Evolutionary conservation across 2,888 invertebrate species (phyloP), one percentile per base, ranked within the genome.

Genomic region (Deroplatys truncata): DNA sequence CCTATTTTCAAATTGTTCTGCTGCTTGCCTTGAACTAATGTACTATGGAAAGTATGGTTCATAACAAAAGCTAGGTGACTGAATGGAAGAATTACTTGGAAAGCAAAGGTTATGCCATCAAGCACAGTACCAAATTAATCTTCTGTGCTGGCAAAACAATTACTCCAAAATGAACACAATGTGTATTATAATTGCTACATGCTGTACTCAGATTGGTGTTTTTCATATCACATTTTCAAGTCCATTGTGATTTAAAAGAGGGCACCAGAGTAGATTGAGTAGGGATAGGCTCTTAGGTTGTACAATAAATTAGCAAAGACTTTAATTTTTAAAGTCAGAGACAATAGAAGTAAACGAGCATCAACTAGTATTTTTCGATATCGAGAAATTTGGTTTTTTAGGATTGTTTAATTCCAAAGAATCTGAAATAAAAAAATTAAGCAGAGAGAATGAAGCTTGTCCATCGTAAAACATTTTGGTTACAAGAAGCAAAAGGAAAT

Each of bases 191-290:
- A 89, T 89, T 85, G 43, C 82, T 85, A 85, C 88, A 90, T 90
- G 90, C 89, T 90, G 88, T 89, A 90, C 85, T 83, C 86, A 86
- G 84, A 88, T 90, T 90, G 89, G 89, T 89, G 90, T 90, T 90
- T 91, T 90, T 90, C 91, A 90, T 90, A 90, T 90, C 90, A 90
- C 90, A 90, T 90, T 88, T 90, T 90, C 88, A 91, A 90, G 90
- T 91, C 90, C 89, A 90, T 90, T 90, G 90, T 89, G 91, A 90
- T 90, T 90, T 90, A 89, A 89, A 89, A 90, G 89, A 88, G 89
- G 90, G 90, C 90, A 90, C 90, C 90, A 90, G 89, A 85, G 85
- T 88, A 88, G 84, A 89, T 88, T 72, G 88, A 90, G 88, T 88
- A 88, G 86, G 82, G 31, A 28, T 89, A 89, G 89, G 82, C 85